Conservation (phyloP, 2,888 invertebrate genomes). For the Dorcus hopei region DNA sequence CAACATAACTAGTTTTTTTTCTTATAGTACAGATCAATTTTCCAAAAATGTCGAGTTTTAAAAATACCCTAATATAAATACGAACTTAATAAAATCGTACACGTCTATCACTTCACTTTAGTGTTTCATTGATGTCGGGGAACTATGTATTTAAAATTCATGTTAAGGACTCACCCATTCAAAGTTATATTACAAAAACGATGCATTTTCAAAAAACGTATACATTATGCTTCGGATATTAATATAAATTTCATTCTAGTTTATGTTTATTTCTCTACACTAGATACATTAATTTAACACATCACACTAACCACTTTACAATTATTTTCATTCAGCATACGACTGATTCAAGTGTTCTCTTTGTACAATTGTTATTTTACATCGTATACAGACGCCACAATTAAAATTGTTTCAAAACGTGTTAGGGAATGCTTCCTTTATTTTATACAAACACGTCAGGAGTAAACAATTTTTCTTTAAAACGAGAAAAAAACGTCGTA, state of each 20-base stretch:
- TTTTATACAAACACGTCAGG: neutral
- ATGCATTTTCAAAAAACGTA: conserved; percentile 11
- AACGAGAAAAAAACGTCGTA: too few species aligned
- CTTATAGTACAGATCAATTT: conserved; percentile 16
- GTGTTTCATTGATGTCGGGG: conserved; percentile 3
- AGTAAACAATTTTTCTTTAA: too few species aligned
- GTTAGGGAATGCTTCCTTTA: too few species aligned
- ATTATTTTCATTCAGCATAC: conserved; percentile 31
- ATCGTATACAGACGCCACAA: conserved; percentile 23
- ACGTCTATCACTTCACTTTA: conserved; percentile 18
- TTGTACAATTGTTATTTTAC: conserved; percentile 46
- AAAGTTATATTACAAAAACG: conserved; percentile 11
- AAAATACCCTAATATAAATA: conserved; percentile 21
- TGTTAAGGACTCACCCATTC: neutral
- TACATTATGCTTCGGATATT: conserved; percentile 5
- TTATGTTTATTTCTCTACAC: conserved; percentile 12
- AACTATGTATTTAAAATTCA: neutral
- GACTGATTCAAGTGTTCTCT: conserved; percentile 26
- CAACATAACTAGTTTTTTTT: conserved; percentile 30
- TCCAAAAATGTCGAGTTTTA: conserved; percentile 20
- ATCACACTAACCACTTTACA: conserved; percentile 34
- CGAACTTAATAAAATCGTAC: conserved; percentile 22
- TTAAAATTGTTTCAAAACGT: conserved; percentile 5
- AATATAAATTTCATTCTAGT: conserved; percentile 16
- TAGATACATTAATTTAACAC: conserved; percentile 27